A percentile compares a stretch with the other conserved stretches of the same genome.
These are phyloP conservation scores for Monopis laevigella DNA, from an alignment of 2,888 invertebrate species.

Conservation along the genomic window DNA sequence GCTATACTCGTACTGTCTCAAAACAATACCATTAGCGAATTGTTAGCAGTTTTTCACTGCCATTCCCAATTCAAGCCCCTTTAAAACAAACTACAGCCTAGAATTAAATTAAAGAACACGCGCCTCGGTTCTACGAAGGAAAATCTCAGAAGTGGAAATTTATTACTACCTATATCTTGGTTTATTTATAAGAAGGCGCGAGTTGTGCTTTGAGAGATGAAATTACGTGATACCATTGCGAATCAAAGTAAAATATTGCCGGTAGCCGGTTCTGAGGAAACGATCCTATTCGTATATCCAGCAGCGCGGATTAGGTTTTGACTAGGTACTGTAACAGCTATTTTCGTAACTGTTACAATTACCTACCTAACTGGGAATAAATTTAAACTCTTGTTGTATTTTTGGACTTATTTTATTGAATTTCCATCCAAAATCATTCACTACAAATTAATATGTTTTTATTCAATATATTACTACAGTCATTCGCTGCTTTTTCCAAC, in stretches of 20 bases:
- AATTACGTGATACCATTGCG: constrained; percentile 66
- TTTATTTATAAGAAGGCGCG: constrained; percentile 64
- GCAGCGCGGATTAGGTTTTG: neutral
- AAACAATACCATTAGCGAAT: constrained; percentile 7
- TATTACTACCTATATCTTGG: constrained; percentile 61
- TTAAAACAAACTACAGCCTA: constrained; percentile 50
- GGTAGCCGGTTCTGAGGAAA: constrained; percentile 24
- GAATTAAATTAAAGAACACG: constrained; percentile 51
- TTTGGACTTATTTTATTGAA: no score
- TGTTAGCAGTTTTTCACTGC: constrained; percentile 34
- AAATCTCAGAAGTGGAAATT: constrained; percentile 53
- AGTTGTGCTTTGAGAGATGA: constrained; percentile 52
- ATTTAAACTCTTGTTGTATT: no score
- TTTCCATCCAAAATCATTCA: no score
- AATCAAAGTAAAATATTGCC: constrained; percentile 59
- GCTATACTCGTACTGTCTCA: neutral
- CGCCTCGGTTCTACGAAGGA: constrained; percentile 11
- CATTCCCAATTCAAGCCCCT: constrained; percentile 33
- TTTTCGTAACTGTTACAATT: no score
- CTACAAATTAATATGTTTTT: no score
- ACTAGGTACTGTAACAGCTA: neutral
- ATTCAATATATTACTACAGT: no score
- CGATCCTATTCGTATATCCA: constrained; percentile 24
- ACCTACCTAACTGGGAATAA: no score
- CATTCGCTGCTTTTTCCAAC: no score